Evolutionary conservation across 1,140 invertebrate genomes (phyloP).

Genomic region (Caenorhabditis tropicalis): DNA sequence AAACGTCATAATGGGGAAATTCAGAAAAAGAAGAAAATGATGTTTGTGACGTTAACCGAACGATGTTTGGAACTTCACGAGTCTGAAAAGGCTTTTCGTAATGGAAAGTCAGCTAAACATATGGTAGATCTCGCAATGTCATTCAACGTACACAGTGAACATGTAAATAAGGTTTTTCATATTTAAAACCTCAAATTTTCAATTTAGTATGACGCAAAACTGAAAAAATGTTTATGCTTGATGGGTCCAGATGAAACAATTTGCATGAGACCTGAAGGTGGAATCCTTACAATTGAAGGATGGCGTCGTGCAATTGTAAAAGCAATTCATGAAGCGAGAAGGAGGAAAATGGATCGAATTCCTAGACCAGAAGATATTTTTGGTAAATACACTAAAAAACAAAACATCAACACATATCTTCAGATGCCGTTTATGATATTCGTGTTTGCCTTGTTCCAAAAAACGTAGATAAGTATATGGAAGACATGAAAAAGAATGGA

Average conservation of each 20-base stretch:
- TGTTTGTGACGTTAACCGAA: slow-evolving; percentile 25
- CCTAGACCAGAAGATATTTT: slow-evolving; percentile 40
- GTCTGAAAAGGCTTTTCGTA: slow-evolving; percentile 20
- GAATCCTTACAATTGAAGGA: not conserved
- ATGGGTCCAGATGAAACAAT: slow-evolving; percentile 45
- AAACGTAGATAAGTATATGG: not conserved
- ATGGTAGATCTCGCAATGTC: slow-evolving; percentile 38
- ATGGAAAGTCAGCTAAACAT: not conserved
- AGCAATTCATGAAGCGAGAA: not conserved
- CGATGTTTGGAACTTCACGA: slow-evolving; percentile 39
- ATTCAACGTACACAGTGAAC: slow-evolving; percentile 40
- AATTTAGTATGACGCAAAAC: slow-evolving; percentile 32
- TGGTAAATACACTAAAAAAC: not conserved
- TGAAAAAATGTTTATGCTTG: slow-evolving; percentile 41
- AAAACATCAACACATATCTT: not conserved
- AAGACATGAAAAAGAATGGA: not conserved
- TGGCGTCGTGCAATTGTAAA: slow-evolving; percentile 17
- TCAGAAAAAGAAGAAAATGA: slow-evolving; percentile 35
- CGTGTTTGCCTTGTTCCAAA: not conserved
- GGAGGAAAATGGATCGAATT: slow-evolving; percentile 7
- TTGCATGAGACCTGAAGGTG: slow-evolving; percentile 29
- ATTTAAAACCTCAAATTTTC: not conserved
- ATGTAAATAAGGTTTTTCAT: not conserved
- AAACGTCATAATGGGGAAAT: not conserved
- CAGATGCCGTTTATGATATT: slow-evolving; percentile 25